Evolutionary conservation across 2,888 invertebrate genomes (phyloP), one percentile per base, ranked within the genome.

Genomic region (Chironomus riparius): DNA sequence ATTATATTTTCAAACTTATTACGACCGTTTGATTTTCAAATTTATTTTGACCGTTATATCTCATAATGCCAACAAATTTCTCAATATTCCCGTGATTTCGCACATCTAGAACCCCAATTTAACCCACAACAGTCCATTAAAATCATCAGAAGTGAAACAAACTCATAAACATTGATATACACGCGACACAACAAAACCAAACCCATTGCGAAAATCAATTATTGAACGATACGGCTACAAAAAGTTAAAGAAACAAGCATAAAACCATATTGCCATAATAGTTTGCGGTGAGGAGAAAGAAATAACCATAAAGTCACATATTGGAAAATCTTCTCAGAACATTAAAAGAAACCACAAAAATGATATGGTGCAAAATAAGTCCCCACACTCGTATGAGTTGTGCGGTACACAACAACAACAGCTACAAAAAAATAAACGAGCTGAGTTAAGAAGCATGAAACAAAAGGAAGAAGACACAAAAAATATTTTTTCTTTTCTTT

Each of bases 281-380:
- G 70, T 65, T 18, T 22, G 18, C 65, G 18, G 65, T 65, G 3
- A 12, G 15, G 4, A 13, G 13, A 21, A 18, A 13, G 12, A 13
- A 22, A 18, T 21, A 65, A 13, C 68, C 68, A 68, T 68, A 68
- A 68, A 68, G 68, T 68, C 68, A 68, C 68, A 68, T 68, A 68
- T 68, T 28, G 68, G 68, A 13, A 13, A 48, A 70, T n/a, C 56
- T n/a, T 56, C 12, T 47, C 6, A 47, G 15, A 48, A 50, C 70
- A 50, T 70, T 22, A 70, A 70, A 50, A 65, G 70, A 70, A 70
- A 70, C 70, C 70, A 70, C 70, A 70, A 22, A 70, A 70, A 50
- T 70, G 50, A 70, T 70, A 70, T 50, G 15, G 70, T 48, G 70
- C 70, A 48, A 70, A 70, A 15, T 22, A 47, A 21, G 56, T 22